Percentiles rank a stretch among this genome's conserved stretches.
These are phyloP conservation scores for Gymnoscopelus microlampas DNA, from an alignment of 2,797 vertebrate genomes.

Conservation along the genomic window DNA sequence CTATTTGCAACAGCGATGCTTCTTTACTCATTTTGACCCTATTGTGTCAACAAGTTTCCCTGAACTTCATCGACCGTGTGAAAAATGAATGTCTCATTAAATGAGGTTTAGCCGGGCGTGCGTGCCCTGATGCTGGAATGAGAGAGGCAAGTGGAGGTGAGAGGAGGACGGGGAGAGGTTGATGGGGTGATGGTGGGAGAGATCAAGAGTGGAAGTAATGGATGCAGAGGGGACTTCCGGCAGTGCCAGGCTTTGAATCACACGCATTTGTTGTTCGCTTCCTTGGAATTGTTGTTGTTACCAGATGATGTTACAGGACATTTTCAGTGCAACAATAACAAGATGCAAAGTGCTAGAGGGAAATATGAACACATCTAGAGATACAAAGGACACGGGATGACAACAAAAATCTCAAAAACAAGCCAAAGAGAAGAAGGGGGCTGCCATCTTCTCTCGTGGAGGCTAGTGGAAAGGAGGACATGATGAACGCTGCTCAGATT, in stretches of 20 bases:
- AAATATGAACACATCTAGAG: conserved; percentile 4
- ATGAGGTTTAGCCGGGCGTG: conserved; percentile 43
- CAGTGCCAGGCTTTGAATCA: too few species aligned
- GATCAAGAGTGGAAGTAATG: not conserved
- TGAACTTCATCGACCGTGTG: conserved; percentile 17
- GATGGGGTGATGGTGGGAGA: not conserved
- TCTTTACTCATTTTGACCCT: conserved; percentile 44
- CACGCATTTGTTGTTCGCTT: too few species aligned
- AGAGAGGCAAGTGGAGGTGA: not conserved
- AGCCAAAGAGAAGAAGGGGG: not conserved
- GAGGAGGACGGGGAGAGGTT: not conserved
- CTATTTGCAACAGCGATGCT: not conserved
- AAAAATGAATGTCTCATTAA: conserved; percentile 51
- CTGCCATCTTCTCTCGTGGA: not conserved
- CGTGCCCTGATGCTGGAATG: conserved; percentile 28
- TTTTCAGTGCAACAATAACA: not conserved
- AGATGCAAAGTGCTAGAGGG: not conserved
- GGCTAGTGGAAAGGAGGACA: conserved; percentile 1
- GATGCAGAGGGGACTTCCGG: too few species aligned
- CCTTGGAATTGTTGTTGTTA: too few species aligned
- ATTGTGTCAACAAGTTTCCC: conserved; percentile 41
- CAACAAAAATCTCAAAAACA: not conserved
- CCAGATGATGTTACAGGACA: too few species aligned
- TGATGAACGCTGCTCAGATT: not conserved
- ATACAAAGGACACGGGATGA: not conserved